Percentiles rank a stretch among this genome's conserved stretches.
These are phyloP conservation scores for Trissolcus basalis DNA, from an alignment of 1,140 invertebrate genomes.

Conservation along the genomic window DNA sequence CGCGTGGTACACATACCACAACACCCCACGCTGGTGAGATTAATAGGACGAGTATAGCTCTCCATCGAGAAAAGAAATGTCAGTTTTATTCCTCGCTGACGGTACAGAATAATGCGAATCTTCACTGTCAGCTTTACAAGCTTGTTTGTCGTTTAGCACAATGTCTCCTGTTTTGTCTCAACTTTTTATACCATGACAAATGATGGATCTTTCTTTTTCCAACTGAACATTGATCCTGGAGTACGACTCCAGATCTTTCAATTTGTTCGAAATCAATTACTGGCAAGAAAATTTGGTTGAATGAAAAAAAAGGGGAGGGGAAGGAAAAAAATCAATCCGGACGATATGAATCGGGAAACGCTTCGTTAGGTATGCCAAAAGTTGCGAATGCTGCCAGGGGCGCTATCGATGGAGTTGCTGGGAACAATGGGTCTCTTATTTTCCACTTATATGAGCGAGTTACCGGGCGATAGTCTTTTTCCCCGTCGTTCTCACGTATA, in stretches of 20 bases:
- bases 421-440: conserved; percentile 71
- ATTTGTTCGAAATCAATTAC: conserved; percentile 7
- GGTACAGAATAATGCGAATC: conserved; percentile 33
- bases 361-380: conserved; percentile 35
- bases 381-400: conserved; percentile 17
- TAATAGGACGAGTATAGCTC: conserved; percentile 53
- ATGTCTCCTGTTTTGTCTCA: conserved; percentile 22
- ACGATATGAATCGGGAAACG: conserved; percentile 21
- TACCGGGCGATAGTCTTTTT: conserved; percentile 54
- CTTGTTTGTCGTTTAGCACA: conserved; percentile 34
- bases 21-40: conserved; percentile 23
- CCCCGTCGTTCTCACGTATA: conserved; percentile 65
- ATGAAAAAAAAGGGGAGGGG: too few relatives aligned
- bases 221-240: too few relatives aligned
- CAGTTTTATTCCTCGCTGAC: conserved; percentile 51
- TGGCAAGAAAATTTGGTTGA: conserved; percentile 3
- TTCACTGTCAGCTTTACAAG: conserved; percentile 1
- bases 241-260: too few relatives aligned
- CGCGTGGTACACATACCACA: conserved; percentile 35
- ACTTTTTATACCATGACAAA: too few relatives aligned
- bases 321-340: conserved; percentile 21
- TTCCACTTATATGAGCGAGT: conserved; percentile 66
- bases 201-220: too few relatives aligned
- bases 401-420: conserved; percentile 55
- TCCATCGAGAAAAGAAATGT: conserved; percentile 53